A percentile compares a stretch with the other conserved stretches of the same genome.
phyloP scores from a whole-genome alignment of 2,888 invertebrate species.

The Drosophila antonietae region DNA sequence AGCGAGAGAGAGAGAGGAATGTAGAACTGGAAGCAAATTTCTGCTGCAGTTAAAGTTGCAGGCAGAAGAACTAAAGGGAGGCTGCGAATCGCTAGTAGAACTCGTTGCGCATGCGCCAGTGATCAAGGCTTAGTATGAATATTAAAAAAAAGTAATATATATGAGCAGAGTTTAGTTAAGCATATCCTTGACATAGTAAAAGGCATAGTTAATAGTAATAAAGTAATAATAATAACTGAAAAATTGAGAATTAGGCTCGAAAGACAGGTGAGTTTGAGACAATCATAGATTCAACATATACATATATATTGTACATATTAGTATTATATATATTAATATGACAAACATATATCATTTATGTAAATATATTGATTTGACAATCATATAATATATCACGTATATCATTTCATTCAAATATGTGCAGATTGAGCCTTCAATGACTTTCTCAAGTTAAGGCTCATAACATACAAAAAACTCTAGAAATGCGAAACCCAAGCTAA shows the following conservation, averaged over 20 bases:
- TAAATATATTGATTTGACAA: too few relatives aligned
- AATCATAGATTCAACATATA: too few relatives aligned
- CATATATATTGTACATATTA: too few relatives aligned
- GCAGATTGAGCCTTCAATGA: too few relatives aligned
- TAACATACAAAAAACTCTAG: background rate
- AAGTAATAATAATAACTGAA: too few relatives aligned
- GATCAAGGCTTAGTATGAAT: background rate
- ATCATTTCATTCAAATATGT: too few relatives aligned
- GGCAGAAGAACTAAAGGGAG: background rate
- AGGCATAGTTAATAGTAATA: too few relatives aligned
- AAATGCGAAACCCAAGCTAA: background rate
- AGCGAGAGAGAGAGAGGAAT: slow-evolving; percentile 11
- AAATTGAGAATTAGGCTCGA: too few relatives aligned
- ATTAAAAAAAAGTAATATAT: background rate
- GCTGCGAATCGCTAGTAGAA: background rate
- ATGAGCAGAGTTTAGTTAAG: background rate
- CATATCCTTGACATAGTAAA: background rate
- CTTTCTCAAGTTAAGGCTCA: background rate
- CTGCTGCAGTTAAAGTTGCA: background rate
- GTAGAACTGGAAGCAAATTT: slow-evolving; percentile 27
- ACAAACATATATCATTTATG: too few relatives aligned
- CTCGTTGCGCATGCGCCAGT: background rate
- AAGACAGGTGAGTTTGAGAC: too few relatives aligned
- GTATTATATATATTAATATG: too few relatives aligned
- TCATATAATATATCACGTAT: too few relatives aligned